Percentiles rank a stretch among this genome's conserved stretches.
These are phyloP conservation scores for Xerus inauris DNA, from an alignment of 2,113 vertebrate species.

Conservation along the genomic window DNA sequence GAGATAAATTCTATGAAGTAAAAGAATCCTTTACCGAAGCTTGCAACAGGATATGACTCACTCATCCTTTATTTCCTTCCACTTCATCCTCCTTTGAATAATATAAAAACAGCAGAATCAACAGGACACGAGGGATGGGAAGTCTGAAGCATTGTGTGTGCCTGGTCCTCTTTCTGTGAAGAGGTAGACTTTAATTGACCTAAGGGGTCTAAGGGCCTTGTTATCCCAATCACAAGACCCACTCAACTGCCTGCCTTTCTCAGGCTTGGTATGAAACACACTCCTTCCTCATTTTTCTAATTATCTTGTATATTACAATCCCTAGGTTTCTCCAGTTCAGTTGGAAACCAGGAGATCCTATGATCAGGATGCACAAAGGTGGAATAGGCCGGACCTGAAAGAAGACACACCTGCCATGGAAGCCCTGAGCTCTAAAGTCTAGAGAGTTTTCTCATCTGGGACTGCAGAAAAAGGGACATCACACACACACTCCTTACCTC, in stretches of 20 bases:
- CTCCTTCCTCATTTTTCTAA: neutral
- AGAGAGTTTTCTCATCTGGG: neutral
- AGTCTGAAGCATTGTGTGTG: neutral
- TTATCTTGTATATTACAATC: neutral
- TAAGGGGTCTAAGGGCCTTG: neutral
- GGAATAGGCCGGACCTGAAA: neutral
- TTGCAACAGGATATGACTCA: neutral
- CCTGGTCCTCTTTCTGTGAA: neutral
- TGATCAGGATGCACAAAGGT: neutral
- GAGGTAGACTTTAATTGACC: neutral
- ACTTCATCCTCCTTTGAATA: neutral
- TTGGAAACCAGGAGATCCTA: neutral
- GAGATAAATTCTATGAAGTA: neutral
- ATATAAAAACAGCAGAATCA: neutral
- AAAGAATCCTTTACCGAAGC: neutral
- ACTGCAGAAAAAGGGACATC: neutral
- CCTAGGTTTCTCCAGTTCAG: neutral
- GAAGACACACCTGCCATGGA: neutral
- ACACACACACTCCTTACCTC: neutral
- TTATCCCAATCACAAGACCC: neutral
- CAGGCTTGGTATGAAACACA: neutral
- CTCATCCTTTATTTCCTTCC: neutral
- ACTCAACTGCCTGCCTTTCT: neutral
- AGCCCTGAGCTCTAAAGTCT: neutral
- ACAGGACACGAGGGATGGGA: neutral